Base-by-base conservation (phyloP, 2,797 vertebrate genomes). In the Apodemus agrarius region DNA sequence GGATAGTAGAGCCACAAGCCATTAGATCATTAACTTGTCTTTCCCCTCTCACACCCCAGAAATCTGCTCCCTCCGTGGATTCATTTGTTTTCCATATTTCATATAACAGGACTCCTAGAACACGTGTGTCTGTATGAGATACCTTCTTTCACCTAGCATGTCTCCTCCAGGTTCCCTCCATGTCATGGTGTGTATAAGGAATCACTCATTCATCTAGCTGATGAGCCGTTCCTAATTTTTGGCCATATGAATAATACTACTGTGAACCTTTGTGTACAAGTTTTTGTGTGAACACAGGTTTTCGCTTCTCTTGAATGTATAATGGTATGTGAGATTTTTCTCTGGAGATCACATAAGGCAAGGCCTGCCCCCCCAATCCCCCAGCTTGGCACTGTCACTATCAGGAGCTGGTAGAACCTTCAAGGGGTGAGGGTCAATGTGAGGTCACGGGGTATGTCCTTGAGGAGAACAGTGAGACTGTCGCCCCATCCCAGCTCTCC, bases 221-320 rank as follows among this genome's bases (percentile, higher is more conserved):
- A 59, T 34, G 79, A 37, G 13, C 54, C 74, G 11, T 19, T n/a
- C 40, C 72, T 9, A 37, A 40, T 31, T 82, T 93, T 79, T 29
- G 46, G 31, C 26, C 75, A 3, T 0, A 46, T 46, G 43, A 46
- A 76, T 46, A 76, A 76, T 12, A 10, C 40, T 76, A 76, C 40
- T n/a, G 4, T 43, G 40, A 76, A 76, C 24, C 24, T 46, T 76
- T 29, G 75, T 29, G 69, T 74, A n/a, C 22, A 61, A n/a, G 29
- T 59, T 65, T 43, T 52, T 86, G 79, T 69, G 67, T 69, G 57
- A 83, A 69, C 43, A 12, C 29, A 46, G 40, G 37, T 65, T 95
- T 78, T 95, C 29, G 21, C 75, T 81, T 95, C 88, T 89, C 80
- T 80, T 89, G 83, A 9, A 81, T 84, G 9, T 19, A 54, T 37